phyloP scores from a whole-genome alignment of 2,888 invertebrate species.

The Cosmopolites sordidus region DNA sequence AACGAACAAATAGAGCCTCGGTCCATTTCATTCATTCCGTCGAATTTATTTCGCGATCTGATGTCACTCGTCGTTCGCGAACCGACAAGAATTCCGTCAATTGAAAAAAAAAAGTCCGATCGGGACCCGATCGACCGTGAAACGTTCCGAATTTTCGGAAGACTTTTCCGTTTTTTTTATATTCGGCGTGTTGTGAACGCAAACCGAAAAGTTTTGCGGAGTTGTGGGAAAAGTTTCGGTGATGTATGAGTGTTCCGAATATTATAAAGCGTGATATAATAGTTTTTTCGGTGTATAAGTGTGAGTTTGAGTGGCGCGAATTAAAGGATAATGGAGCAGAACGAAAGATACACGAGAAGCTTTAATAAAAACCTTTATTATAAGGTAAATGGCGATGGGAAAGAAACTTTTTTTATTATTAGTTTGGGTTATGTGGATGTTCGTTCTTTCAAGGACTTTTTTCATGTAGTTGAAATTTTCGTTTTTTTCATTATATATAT shows the following conservation, averaged over 20 bases:
- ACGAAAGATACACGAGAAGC: neutral
- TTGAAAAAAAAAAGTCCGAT: constrained; percentile 15
- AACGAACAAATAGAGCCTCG: constrained; percentile 23
- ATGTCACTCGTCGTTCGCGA: constrained; percentile 33
- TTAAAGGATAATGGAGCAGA: neutral
- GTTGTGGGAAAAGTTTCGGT: neutral
- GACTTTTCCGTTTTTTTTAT: too few species aligned
- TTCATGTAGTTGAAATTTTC: too few species aligned
- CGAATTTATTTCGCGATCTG: constrained; percentile 40
- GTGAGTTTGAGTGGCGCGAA: neutral
- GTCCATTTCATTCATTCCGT: constrained; percentile 31
- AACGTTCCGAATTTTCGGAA: neutral
- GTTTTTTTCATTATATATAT: too few species aligned
- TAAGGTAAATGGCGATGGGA: neutral
- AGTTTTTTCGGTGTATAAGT: neutral
- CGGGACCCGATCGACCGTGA: constrained; percentile 14
- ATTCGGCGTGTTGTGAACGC: neutral
- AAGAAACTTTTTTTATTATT: too few species aligned
- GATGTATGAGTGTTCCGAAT: neutral
- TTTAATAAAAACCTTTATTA: neutral
- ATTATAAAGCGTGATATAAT: neutral
- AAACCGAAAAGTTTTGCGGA: neutral
- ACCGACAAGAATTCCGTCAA: constrained; percentile 23
- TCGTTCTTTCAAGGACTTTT: too few species aligned
- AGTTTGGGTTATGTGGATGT: too few species aligned